Evolutionary conservation across 2,888 invertebrate genomes (phyloP), one percentile per base, ranked within the genome.

Genomic region (Bruchidius siliquastri): DNA sequence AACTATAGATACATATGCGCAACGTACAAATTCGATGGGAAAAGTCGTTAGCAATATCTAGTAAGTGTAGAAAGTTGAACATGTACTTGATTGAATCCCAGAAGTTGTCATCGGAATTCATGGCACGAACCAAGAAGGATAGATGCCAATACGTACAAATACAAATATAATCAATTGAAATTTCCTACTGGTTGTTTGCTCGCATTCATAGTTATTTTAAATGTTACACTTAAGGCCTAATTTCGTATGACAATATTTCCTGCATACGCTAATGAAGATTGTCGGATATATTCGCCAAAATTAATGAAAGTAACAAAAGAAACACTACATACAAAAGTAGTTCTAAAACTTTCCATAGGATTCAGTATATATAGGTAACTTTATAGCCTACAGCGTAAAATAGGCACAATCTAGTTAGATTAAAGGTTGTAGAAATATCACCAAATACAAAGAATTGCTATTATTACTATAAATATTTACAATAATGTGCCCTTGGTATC

Each of bases 371-470:
- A 67, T 72, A 4, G 70, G 66, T 22, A 71, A 67, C 66, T 71
- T 18, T 49, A 49, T 49, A 49, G 18, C 49, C 13, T 49, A 49
- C 18, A 49, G 18, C 49, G 18, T 49, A 18, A 75, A 70, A 73
- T 75, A 78, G 78, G 77, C 78, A 78, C 77, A 76, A 74, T 76
- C 78, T 76, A 77, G 74, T 71, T 26, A 32, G 22, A 75, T 69
- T 30, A 73, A 73, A 68, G 73, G 75, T 75, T 76, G 75, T 78
- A 78, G 75, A 75, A 76, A 75, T 49, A 49, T 49, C 49, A 49
- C 49, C 49, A 49, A 49, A 49, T 49, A 49, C 49, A 49, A 49
- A 49, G 13, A 49, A 8, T 49, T 49, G 49, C 49, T 49, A 49
- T 18, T 49, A 49, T 49, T 18, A 49, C 49, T 49, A 49, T 18